Evolutionary conservation across 2,113 vertebrate species (phyloP).

Genomic region (Pterophyllum scalare): DNA sequence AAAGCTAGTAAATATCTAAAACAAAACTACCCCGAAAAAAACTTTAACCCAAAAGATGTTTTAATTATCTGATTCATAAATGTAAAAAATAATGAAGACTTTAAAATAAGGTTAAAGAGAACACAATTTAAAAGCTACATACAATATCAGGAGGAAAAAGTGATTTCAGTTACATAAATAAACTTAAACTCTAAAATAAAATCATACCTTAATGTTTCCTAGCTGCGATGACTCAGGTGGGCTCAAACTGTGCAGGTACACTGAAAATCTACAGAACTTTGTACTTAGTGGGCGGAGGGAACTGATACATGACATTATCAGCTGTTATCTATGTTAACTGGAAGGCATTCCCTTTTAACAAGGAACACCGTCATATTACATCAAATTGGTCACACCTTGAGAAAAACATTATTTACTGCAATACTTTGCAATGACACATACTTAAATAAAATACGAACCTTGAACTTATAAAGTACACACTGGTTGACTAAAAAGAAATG

Average conservation of each 20-base stretch:
- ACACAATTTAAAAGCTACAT: neutral
- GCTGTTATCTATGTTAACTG: neutral
- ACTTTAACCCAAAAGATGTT: no score
- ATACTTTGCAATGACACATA: neutral
- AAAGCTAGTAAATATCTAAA: no score
- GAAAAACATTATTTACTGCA: neutral
- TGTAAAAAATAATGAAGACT: neutral
- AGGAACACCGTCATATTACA: neutral
- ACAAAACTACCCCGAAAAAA: no score
- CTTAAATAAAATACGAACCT: neutral
- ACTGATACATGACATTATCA: fast-evolving
- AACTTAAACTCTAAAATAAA: neutral
- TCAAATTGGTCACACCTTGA: no score
- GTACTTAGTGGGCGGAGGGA: neutral
- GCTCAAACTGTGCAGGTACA: neutral
- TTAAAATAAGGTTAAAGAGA: neutral
- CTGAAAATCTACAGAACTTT: neutral
- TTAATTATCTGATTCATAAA: no score
- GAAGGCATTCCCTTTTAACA: neutral
- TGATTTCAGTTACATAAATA: neutral
- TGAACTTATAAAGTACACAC: neutral
- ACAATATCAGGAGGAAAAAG: neutral
- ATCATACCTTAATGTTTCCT: slow-evolving; percentile 26
- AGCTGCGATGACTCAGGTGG: neutral
- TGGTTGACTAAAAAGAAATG: neutral